These are phyloP conservation scores for Pseudopleuronectes americanus DNA, from an alignment of 2,797 vertebrate species.

Conservation along the genomic window DNA sequence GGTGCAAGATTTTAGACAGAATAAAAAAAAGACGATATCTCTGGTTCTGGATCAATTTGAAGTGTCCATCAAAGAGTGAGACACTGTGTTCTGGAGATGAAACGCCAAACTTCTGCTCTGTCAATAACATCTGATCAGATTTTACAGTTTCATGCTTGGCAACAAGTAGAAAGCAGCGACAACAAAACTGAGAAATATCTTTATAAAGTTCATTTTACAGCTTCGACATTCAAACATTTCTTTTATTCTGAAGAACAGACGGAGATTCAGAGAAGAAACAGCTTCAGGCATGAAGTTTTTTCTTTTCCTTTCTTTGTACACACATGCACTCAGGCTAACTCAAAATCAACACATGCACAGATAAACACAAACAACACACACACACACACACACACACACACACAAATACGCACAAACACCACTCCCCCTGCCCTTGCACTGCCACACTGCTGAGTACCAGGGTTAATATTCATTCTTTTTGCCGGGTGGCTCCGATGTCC, in stretches of 20 bases:
- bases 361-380: slow-evolving; percentile 20
- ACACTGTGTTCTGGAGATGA: too few species aligned
- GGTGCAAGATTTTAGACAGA: too few species aligned
- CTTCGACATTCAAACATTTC: background rate
- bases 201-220: background rate
- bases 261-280: slow-evolving; percentile 26
- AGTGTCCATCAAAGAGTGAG: too few species aligned
- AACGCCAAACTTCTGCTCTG: too few species aligned
- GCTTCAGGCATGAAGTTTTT: slow-evolving; percentile 25
- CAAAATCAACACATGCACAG: slow-evolving; percentile 34
- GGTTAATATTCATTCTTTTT: slow-evolving; percentile 73
- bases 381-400: slow-evolving; percentile 10
- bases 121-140: too few species aligned
- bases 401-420: slow-evolving; percentile 32
- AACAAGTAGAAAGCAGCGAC: background rate
- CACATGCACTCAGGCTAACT: slow-evolving; percentile 37
- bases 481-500: slow-evolving; percentile 67
- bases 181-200: background rate
- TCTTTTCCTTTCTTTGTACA: slow-evolving; percentile 11
- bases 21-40: too few species aligned
- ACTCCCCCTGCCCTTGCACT: slow-evolving; percentile 35
- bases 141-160: background rate
- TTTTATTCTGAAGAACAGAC: slow-evolving; percentile 24
- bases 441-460: slow-evolving; percentile 43
- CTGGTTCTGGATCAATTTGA: too few species aligned